A percentile compares a stretch with the other conserved stretches of the same genome.
These are phyloP conservation scores for Pangasius larnaudii DNA, from an alignment of 2,797 vertebrate species.

Conservation along the genomic window DNA sequence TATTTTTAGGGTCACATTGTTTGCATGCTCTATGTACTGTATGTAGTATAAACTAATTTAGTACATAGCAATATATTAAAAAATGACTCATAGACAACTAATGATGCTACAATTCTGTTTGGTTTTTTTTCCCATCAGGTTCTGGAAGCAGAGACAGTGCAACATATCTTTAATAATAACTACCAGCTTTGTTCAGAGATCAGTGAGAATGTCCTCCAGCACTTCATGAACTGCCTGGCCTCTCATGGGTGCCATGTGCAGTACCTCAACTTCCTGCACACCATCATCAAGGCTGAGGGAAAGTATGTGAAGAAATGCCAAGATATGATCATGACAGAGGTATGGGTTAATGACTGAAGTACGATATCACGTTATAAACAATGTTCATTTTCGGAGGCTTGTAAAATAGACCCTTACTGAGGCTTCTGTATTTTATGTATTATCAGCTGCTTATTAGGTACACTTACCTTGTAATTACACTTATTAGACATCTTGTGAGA, in stretches of 20 bases:
- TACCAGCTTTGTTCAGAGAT: slow-evolving; percentile 94
- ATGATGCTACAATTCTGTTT: background rate
- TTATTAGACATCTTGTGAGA: background rate
- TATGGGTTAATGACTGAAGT: slow-evolving; percentile 67
- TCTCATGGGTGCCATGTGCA: slow-evolving; percentile 95
- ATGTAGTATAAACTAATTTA: background rate
- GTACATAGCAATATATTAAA: background rate
- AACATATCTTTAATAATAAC: slow-evolving; percentile 97
- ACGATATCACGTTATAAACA: background rate
- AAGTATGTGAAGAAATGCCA: slow-evolving; percentile 99
- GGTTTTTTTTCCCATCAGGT: slow-evolving; percentile 71
- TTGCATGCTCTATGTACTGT: background rate
- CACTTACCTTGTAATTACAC: background rate
- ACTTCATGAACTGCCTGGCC: slow-evolving; percentile 95
- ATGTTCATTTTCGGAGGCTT: background rate
- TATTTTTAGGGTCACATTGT: background rate
- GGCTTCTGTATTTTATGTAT: background rate
- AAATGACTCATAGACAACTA: background rate
- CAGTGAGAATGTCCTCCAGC: slow-evolving; percentile 88
- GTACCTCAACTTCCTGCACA: slow-evolving; percentile 97
- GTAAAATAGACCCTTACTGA: too few species aligned
- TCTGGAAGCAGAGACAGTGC: slow-evolving; percentile 93
- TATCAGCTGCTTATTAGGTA: background rate
- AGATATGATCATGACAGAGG: slow-evolving; percentile 99
- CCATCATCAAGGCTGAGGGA: slow-evolving; percentile 98